A percentile compares a stretch with the other conserved stretches of the same genome.
Conservation (phyloP, 1,140 invertebrate genomes). For the Lepeophtheirus salmonis region DNA sequence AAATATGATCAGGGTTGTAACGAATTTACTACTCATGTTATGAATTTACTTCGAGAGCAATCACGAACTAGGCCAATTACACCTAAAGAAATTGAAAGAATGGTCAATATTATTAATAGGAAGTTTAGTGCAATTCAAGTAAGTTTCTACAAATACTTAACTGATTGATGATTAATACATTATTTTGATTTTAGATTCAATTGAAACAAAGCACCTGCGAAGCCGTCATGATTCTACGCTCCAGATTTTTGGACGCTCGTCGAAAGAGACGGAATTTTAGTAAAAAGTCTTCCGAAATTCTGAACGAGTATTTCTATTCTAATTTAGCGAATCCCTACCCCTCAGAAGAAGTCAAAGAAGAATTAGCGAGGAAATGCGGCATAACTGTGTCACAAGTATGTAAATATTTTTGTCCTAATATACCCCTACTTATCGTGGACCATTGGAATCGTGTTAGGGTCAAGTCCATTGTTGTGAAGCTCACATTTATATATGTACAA, state of each 20-base stretch:
- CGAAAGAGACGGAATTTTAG: constrained; percentile 97
- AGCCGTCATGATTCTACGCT: constrained; percentile 97
- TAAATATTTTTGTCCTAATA: no score
- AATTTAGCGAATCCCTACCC: constrained; percentile 99
- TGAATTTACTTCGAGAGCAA: constrained; percentile 92
- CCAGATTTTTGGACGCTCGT: constrained; percentile 83
- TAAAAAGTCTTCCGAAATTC: constrained; percentile 97
- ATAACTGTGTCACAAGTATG: constrained; percentile 85
- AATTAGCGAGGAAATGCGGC: constrained; percentile 95
- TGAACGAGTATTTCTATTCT: constrained; percentile 99
- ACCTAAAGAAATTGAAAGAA: constrained; percentile 92
- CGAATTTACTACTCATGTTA: constrained; percentile 98
- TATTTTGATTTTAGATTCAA: constrained; percentile 90
- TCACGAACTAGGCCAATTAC: constrained; percentile 88
- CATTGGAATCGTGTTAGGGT: no score
- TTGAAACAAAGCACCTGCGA: constrained; percentile 98
- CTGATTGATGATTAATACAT: constrained; percentile 98
- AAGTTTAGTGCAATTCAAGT: constrained; percentile 96
- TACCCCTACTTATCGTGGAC: neutral
- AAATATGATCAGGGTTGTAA: constrained; percentile 99
- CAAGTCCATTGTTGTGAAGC: no score
- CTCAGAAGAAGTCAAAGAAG: constrained; percentile 98
- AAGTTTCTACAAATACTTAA: constrained; percentile 66
- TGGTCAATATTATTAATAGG: constrained; percentile 99
- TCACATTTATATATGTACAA: no score